Conservation (phyloP, 2,888 invertebrate species). For the Acleris cristana region DNA sequence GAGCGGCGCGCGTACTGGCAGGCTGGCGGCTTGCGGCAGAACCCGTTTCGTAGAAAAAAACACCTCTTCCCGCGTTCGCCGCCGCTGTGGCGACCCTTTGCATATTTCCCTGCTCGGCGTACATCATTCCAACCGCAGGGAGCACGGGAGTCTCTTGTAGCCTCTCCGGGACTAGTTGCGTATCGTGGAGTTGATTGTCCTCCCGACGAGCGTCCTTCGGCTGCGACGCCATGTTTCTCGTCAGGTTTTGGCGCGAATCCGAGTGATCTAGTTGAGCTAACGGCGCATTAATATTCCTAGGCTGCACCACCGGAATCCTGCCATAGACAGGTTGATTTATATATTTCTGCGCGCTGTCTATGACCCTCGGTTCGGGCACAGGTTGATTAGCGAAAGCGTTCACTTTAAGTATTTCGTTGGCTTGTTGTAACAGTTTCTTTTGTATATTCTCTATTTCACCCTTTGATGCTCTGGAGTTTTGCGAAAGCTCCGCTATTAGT, state of each 20-base stretch:
- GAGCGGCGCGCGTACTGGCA: conserved; percentile 83
- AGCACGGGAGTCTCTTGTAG: conserved; percentile 64
- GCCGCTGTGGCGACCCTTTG: conserved; percentile 73
- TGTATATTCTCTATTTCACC: conserved; percentile 77
- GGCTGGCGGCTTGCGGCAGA: conserved; percentile 82
- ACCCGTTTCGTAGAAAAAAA: conserved; percentile 86
- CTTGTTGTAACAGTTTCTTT: conserved; percentile 71
- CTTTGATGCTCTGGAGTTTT: conserved; percentile 74
- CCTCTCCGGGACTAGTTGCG: conserved; percentile 78
- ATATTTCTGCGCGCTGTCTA: conserved; percentile 68
- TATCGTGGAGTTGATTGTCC: conserved; percentile 64
- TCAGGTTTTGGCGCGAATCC: conserved; percentile 52
- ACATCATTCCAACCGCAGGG: conserved; percentile 66
- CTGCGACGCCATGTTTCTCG: conserved; percentile 46
- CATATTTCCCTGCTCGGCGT: conserved; percentile 71
- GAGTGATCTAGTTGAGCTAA: conserved; percentile 47
- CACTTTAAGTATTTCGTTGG: conserved; percentile 79
- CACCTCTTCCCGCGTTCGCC: conserved; percentile 73
- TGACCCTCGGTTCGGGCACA: conserved; percentile 59
- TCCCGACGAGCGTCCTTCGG: conserved; percentile 49
- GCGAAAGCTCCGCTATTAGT: conserved; percentile 74
- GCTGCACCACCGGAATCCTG: conserved; percentile 58
- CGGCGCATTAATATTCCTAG: conserved; percentile 54
- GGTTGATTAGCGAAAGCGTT: conserved; percentile 69
- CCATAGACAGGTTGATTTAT: conserved; percentile 66